A percentile compares a stretch with the other conserved stretches of the same genome.
Evolutionary conservation across 2,888 invertebrate species (phyloP).

Genomic region (Lepidochitona cinerea): DNA sequence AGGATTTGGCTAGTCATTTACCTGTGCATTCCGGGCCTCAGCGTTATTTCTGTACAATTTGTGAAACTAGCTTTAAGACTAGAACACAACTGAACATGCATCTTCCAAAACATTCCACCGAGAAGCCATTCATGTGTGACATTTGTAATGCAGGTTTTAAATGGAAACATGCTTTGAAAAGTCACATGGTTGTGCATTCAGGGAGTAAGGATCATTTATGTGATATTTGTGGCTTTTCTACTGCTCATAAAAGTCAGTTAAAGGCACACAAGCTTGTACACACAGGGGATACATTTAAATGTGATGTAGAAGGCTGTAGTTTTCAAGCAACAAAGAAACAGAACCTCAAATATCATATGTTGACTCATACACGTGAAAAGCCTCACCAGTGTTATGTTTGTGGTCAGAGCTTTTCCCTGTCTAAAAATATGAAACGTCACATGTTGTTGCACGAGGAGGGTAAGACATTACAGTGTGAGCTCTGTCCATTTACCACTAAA

Average conservation of each 20-base stretch:
- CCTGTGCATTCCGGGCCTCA: constrained; percentile 71
- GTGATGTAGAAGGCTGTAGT: constrained; percentile 72
- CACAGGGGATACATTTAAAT: constrained; percentile 74
- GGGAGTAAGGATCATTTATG: constrained; percentile 75
- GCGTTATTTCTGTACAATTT: constrained; percentile 74
- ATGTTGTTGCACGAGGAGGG: constrained; percentile 64
- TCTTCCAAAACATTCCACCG: constrained; percentile 75
- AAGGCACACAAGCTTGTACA: constrained; percentile 74
- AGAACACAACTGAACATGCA: constrained; percentile 73
- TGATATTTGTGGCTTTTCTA: constrained; percentile 76
- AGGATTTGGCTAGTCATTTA: constrained; percentile 69
- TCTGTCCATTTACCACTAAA: constrained; percentile 73
- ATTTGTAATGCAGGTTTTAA: constrained; percentile 75
- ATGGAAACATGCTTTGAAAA: constrained; percentile 76
- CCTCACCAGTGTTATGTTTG: constrained; percentile 76
- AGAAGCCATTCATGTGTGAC: constrained; percentile 74
- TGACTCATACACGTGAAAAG: constrained; percentile 75
- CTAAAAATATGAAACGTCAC: constrained; percentile 73
- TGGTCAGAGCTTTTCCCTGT: constrained; percentile 75
- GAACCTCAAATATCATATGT: constrained; percentile 74
- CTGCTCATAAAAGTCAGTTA: constrained; percentile 75
- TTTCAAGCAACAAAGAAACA: constrained; percentile 73
- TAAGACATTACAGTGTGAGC: constrained; percentile 67
- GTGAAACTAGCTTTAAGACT: constrained; percentile 73
- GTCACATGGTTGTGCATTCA: constrained; percentile 70